Evolutionary conservation across 1,140 invertebrate genomes (phyloP).

Genomic region (Trissolcus basalis): DNA sequence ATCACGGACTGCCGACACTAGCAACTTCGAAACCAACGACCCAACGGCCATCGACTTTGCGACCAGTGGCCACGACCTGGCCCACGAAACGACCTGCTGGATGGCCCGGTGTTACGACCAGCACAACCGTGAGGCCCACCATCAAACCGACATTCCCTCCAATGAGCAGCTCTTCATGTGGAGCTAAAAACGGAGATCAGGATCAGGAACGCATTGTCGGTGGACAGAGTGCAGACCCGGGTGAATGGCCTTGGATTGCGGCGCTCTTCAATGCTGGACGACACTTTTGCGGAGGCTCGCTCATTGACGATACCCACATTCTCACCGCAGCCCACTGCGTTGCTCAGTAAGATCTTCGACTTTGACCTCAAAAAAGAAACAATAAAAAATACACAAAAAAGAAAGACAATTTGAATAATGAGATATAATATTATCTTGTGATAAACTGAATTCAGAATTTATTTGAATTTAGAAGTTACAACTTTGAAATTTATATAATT

Average conservation of each 20-base stretch:
- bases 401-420: too few species aligned
- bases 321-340: constrained; percentile 94
- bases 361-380: background rate
- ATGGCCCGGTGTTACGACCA: constrained; percentile 67
- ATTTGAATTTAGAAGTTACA: too few species aligned
- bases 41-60: constrained; percentile 52
- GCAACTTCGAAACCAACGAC: constrained; percentile 52
- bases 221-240: constrained; percentile 85
- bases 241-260: constrained; percentile 92
- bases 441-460: too few species aligned
- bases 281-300: constrained; percentile 92
- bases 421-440: too few species aligned
- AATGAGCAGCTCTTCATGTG: constrained; percentile 77
- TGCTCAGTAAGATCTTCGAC: constrained; percentile 82
- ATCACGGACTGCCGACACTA: constrained; percentile 65
- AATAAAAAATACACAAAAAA: too few species aligned
- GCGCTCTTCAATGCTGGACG: constrained; percentile 88
- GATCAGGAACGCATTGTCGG: constrained; percentile 89
- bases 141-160: constrained; percentile 47
- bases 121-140: constrained; percentile 70
- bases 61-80: constrained; percentile 71
- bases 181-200: constrained; percentile 83
- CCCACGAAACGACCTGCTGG: constrained; percentile 73
- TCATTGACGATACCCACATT: constrained; percentile 89
- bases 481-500: too few species aligned